Conservation (phyloP, 2,888 invertebrate species). For the Platynereis dumerilii region DNA sequence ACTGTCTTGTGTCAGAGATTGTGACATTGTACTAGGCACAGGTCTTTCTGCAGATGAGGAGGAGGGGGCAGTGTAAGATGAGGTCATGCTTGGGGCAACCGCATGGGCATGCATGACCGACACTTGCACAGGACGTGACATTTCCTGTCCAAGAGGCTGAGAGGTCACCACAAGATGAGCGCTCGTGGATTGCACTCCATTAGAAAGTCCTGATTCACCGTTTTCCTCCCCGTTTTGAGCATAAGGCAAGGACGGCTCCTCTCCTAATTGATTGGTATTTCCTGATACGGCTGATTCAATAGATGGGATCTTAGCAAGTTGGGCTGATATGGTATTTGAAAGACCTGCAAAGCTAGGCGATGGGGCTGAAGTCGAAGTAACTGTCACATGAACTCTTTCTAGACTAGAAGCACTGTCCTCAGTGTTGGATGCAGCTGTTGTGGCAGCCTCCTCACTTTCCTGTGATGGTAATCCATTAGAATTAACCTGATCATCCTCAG, state of each 20-base stretch:
- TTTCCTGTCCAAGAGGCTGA: slow-evolving; percentile 23
- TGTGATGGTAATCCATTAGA: not conserved
- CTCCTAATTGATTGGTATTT: slow-evolving; percentile 3
- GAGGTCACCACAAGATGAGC: slow-evolving; percentile 29
- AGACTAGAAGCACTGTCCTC: not conserved
- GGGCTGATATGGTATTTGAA: slow-evolving; percentile 34
- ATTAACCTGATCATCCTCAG: not conserved
- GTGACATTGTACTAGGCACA: too few species aligned
- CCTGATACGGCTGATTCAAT: slow-evolving; percentile 39
- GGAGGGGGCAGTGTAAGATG: not conserved
- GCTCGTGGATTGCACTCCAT: slow-evolving; percentile 9
- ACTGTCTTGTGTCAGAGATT: too few species aligned
- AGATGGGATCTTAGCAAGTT: slow-evolving; percentile 37
- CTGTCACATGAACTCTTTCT: slow-evolving; percentile 10
- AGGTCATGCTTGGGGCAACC: slow-evolving; percentile 5
- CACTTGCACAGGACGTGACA: slow-evolving; percentile 18
- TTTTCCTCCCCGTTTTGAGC: slow-evolving; percentile 14
- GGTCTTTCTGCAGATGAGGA: too few species aligned
- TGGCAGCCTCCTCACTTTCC: not conserved
- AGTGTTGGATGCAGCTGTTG: not conserved
- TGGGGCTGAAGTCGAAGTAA: slow-evolving; percentile 4
- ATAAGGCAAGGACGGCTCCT: slow-evolving; percentile 4
- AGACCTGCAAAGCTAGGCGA: too few species aligned
- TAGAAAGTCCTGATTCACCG: slow-evolving; percentile 4
- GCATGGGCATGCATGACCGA: slow-evolving; percentile 18